These are phyloP conservation scores for Boloria euphrosyne DNA, from an alignment of 2,888 invertebrate species.

Conservation along the genomic window DNA sequence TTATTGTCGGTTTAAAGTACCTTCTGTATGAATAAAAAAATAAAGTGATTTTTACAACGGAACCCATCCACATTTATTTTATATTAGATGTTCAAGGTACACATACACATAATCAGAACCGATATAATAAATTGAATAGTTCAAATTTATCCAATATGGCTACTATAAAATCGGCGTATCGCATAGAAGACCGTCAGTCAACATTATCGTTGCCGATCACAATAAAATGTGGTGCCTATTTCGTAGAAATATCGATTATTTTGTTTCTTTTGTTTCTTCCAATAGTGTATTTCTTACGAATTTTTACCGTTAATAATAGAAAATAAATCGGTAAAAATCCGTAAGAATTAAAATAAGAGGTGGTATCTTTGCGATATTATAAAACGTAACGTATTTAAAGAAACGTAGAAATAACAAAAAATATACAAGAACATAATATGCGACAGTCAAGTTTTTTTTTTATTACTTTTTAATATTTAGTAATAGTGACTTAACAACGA, in stretches of 20 bases:
- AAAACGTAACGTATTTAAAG: no score
- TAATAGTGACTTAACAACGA: not conserved
- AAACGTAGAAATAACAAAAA: no score
- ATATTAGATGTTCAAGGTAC: conserved; percentile 16
- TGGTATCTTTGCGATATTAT: no score
- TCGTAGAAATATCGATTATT: no score
- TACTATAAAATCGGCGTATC: conserved; percentile 3
- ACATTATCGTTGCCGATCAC: not conserved
- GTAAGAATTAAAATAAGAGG: no score
- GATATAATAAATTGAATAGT: conserved; percentile 18
- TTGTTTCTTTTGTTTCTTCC: no score
- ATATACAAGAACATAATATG: no score
- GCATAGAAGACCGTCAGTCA: not conserved
- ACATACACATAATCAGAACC: conserved; percentile 15
- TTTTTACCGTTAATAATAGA: no score
- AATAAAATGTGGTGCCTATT: not conserved
- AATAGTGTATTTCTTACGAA: no score
- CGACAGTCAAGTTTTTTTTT: no score
- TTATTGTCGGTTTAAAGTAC: not conserved
- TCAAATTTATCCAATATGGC: conserved; percentile 16
- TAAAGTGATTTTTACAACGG: not conserved
- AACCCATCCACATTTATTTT: conserved; percentile 21
- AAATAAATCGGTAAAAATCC: no score
- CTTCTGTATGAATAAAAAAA: not conserved
- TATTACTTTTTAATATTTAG: no score